phyloP scores from a whole-genome alignment of 2,797 vertebrate genomes.

The Labeo calbasu region DNA sequence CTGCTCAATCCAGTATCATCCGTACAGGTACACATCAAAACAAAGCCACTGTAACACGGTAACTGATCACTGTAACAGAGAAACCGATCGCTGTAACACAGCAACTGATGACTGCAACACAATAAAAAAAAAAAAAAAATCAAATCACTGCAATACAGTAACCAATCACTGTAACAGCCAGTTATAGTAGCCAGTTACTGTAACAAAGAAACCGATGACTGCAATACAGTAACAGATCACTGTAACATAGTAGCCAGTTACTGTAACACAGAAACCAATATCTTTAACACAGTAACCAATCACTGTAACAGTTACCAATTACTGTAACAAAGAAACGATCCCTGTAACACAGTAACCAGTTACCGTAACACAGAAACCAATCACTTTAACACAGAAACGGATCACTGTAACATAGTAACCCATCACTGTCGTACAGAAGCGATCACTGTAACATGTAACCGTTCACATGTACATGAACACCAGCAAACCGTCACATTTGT shows the following conservation, averaged over 20 bases:
- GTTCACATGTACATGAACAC: constrained; percentile 57
- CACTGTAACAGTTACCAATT: background rate
- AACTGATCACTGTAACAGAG: constrained; percentile 43
- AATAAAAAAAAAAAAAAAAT: too few species aligned
- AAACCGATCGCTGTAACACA: background rate
- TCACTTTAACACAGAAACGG: background rate
- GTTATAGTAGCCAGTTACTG: too few species aligned
- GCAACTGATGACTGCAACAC: constrained; percentile 45
- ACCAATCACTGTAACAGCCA: constrained; percentile 18
- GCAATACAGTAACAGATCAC: rapidly evolving
- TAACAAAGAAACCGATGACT: background rate
- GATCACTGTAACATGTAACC: constrained; percentile 29
- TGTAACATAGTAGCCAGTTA: background rate
- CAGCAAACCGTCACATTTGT: constrained; percentile 64
- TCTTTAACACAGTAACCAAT: background rate
- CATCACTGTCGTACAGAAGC: too few species aligned
- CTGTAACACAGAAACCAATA: background rate
- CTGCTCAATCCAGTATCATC: constrained; percentile 25
- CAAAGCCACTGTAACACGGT: background rate
- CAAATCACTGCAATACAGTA: constrained; percentile 20
- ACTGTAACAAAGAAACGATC: background rate
- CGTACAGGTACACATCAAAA: constrained; percentile 53
- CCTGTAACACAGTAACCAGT: background rate
- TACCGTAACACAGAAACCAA: background rate
- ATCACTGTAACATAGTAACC: background rate